Conservation (phyloP, 1,140 invertebrate genomes). For the Pantala flavescens region DNA sequence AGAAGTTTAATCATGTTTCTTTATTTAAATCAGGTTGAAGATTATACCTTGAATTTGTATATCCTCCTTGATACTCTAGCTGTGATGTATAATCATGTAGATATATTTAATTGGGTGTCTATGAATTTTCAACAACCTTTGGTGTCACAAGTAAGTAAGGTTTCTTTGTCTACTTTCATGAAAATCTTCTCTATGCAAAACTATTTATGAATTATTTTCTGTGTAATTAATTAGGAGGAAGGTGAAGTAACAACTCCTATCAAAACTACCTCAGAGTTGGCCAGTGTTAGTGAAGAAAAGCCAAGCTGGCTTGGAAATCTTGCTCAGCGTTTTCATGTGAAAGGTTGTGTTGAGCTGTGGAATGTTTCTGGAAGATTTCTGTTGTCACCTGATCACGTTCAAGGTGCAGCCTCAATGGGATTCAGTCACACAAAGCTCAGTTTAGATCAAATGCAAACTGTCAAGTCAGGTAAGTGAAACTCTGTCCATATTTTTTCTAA, state of each 20-base stretch:
- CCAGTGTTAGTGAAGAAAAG: neutral
- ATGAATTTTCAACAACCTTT: neutral
- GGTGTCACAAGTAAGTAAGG: neutral
- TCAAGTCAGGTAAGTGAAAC: neutral
- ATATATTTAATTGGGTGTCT: constrained; percentile 27
- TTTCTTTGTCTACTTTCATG: neutral
- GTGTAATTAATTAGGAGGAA: neutral
- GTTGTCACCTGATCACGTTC: constrained; percentile 32
- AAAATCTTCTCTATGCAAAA: neutral
- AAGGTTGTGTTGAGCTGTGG: constrained; percentile 50
- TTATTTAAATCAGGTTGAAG: constrained; percentile 43
- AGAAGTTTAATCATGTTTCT: too few species aligned
- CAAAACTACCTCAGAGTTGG: too few species aligned
- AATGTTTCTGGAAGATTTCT: constrained; percentile 40
- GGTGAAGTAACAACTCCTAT: neutral
- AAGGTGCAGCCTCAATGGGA: constrained; percentile 39
- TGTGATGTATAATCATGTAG: constrained; percentile 57
- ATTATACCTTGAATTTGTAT: constrained; percentile 51
- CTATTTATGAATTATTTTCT: neutral
- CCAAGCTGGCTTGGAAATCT: constrained; percentile 11
- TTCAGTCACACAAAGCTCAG: constrained; percentile 50
- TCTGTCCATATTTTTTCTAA: too few species aligned
- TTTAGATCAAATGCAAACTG: constrained; percentile 14
- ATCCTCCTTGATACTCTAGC: constrained; percentile 55
- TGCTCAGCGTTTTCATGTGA: constrained; percentile 29